Conservation (phyloP, 2,888 invertebrate species). For the Andrena dorsata region DNA sequence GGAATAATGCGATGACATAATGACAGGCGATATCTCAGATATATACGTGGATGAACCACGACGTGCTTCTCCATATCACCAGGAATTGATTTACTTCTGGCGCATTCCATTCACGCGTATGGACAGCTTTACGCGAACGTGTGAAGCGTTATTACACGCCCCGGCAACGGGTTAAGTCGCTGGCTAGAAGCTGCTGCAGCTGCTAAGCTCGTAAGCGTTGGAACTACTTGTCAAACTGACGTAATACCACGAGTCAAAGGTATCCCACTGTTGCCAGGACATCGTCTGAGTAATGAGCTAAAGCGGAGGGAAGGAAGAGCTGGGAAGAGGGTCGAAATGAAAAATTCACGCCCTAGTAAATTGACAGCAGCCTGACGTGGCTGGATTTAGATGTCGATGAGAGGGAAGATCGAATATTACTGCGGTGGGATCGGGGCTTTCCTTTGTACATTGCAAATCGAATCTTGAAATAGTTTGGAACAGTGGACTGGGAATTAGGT, state of each 20-base stretch:
- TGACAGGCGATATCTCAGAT: background rate
- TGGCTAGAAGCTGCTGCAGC: background rate
- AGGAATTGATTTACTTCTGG: constrained; percentile 53
- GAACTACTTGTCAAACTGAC: background rate
- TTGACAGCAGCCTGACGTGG: background rate
- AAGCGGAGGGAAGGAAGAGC: background rate
- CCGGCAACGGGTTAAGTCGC: constrained; percentile 1
- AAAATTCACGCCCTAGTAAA: constrained; percentile 5
- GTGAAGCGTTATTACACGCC: constrained; percentile 40
- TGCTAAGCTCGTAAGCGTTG: background rate
- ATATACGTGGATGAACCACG: constrained; percentile 4
- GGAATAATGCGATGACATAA: constrained; percentile 2
- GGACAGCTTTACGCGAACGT: constrained; percentile 51
- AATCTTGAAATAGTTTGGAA: background rate
- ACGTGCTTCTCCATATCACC: constrained; percentile 35
- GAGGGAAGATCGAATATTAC: constrained; percentile 8
- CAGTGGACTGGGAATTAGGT: background rate
- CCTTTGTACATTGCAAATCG: background rate
- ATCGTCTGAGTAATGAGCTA: constrained; percentile 2
- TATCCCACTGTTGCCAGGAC: background rate
- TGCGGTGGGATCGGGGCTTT: background rate
- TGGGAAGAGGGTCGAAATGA: constrained; percentile 1
- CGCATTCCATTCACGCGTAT: constrained; percentile 5
- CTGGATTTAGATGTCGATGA: background rate
- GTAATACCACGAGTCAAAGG: constrained; percentile 16